Base-by-base conservation (phyloP, 2,888 invertebrate species). In the Hemicrepidius hirtus region DNA sequence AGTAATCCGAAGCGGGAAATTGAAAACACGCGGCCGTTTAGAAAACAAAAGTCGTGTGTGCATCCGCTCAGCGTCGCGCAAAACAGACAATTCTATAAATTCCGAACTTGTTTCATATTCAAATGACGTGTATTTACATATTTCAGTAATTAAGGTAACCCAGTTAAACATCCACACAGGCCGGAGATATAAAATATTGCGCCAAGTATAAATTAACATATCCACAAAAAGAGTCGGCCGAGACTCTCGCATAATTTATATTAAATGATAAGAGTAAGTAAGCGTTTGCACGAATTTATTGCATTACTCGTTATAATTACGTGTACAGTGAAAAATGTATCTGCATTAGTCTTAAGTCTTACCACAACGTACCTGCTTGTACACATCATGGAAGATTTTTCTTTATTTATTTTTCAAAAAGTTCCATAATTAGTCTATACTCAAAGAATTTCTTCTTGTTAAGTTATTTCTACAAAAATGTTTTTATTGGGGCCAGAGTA, bases 121-220 rank as follows among this genome's bases (percentile, higher is more conserved):
- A 83, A 84, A 82, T 82, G 79, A 81, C 78, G 80, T 78, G 75
- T 82, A 84, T 84, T 85, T 85, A 83, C 85, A 85, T 85, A 84
- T 84, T 84, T 80, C 79, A 79, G 84, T 85, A 84, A 84, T 85
- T 85, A 84, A 84, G 84, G 81, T 83, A 81, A 79, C 80, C 81
- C 77, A 75, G 76, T 69, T 75, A 76, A 75, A 76, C 75, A 68
- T 65, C 49, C 69, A 68, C 67, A 57, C 60, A 64, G 68, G 50
- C 69, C 75, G 68, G 75, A 75, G 77, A 80, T 78, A 77, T 81
- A 82, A 82, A 82, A 82, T 82, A 81, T 80, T 78, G 80, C 79
- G 73, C 76, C 78, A 77, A 76, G 78, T 75, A 77, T 80, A 81
- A 79, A 82, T 82, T 82, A 81, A 80, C 81, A 80, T 82, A 82